Evolutionary conservation across 2,888 invertebrate species (phyloP).

Genomic region (Drosophila kokeensis): DNA sequence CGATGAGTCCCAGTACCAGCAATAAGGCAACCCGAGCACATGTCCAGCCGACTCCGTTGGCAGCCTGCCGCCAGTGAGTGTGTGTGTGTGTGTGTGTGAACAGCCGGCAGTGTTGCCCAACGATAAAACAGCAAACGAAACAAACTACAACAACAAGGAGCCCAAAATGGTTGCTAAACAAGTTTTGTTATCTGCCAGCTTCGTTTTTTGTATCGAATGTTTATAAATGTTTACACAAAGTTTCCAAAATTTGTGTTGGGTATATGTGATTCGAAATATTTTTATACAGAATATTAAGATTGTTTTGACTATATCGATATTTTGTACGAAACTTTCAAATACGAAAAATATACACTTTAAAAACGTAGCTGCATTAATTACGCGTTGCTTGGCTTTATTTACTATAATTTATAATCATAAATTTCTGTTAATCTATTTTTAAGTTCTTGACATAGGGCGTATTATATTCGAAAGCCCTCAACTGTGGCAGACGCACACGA

Average conservation of each 20-base stretch:
- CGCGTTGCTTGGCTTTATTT: background rate
- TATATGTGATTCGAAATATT: slow-evolving; percentile 4
- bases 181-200: slow-evolving; percentile 70
- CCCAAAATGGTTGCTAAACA: slow-evolving; percentile 72
- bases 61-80: slow-evolving; percentile 27
- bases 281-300: background rate
- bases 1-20: slow-evolving; percentile 22
- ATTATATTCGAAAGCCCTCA: background rate
- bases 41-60: slow-evolving; percentile 24
- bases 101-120: slow-evolving; percentile 47
- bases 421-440: background rate
- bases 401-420: background rate
- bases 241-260: slow-evolving; percentile 5
- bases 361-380: background rate
- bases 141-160: slow-evolving; percentile 26
- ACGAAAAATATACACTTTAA: background rate
- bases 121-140: slow-evolving; percentile 56
- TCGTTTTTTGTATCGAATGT: slow-evolving; percentile 73
- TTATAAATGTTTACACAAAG: slow-evolving; percentile 65
- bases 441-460: slow-evolving; percentile 17
- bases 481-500: slow-evolving; percentile 9
- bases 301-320: background rate
- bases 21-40: slow-evolving; percentile 14
- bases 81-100: slow-evolving; percentile 26
- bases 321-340: background rate